These are phyloP conservation scores for Sterna hirundo DNA, from an alignment of 2,113 vertebrate genomes.

Conservation along the genomic window DNA sequence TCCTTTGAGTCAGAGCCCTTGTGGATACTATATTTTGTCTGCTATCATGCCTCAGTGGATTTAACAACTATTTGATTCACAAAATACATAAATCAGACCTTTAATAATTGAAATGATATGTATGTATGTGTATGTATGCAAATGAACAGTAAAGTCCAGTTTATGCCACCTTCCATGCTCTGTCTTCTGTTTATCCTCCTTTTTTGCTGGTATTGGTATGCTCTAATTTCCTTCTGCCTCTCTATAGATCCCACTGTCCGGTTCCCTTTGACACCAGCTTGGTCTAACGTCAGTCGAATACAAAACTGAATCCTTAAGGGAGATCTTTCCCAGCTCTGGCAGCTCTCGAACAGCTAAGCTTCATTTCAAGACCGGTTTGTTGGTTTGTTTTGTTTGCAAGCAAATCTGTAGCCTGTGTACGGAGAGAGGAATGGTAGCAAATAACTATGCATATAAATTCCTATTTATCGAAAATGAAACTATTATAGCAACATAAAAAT, in stretches of 20 bases:
- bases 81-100: not conserved
- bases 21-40: not conserved
- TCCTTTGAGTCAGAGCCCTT: not conserved
- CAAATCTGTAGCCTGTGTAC: constrained; percentile 8
- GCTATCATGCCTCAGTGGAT: not conserved
- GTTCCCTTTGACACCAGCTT: not conserved
- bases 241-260: not conserved
- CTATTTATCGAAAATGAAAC: constrained; percentile 76
- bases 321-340: not conserved
- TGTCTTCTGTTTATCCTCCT: not conserved
- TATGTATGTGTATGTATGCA: not conserved
- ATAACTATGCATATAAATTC: constrained; percentile 76
- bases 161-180: not conserved
- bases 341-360: not conserved
- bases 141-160: not conserved
- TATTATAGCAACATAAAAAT: constrained; percentile 80
- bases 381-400: not conserved
- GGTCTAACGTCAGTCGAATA: not conserved
- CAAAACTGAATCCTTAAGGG: not conserved
- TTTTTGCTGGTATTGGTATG: not conserved
- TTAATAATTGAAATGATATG: not conserved
- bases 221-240: not conserved
- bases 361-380: not conserved
- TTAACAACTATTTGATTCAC: not conserved
- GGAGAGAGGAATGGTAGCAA: constrained; percentile 54